Percentiles rank a stretch among this genome's conserved stretches.
These are phyloP conservation scores for Phrixothrix hirtus DNA, from an alignment of 2,888 invertebrate genomes.

Conservation along the genomic window DNA sequence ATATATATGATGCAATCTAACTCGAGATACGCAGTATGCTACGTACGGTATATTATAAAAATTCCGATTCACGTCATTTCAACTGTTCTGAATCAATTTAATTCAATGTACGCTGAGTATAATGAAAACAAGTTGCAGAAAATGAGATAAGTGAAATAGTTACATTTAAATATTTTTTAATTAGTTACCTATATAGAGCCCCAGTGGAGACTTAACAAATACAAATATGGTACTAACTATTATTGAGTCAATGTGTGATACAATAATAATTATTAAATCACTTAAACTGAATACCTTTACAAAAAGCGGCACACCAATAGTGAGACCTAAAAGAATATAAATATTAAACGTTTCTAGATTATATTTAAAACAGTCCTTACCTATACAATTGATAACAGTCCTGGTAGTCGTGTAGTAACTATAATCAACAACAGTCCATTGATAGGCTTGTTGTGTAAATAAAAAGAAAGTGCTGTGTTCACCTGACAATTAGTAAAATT, in stretches of 20 bases:
- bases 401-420: constrained; percentile 63
- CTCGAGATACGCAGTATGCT: no score
- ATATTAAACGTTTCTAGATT: background rate
- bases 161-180: no score
- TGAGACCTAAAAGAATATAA: constrained; percentile 14
- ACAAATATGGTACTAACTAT: constrained; percentile 51
- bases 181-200: constrained; percentile 53
- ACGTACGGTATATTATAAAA: no score
- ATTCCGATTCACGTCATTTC: no score
- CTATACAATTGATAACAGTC: constrained; percentile 61
- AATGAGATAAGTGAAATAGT: no score
- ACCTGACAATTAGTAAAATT: constrained; percentile 49
- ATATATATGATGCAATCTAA: no score
- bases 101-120: no score
- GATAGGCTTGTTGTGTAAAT: constrained; percentile 62
- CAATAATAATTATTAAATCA: constrained; percentile 49
- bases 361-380: constrained; percentile 50
- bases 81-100: no score
- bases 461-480: constrained; percentile 64
- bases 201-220: constrained; percentile 44
- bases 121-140: no score
- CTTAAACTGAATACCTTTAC: constrained; percentile 49
- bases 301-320: constrained; percentile 44
- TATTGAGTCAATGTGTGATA: constrained; percentile 55
- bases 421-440: constrained; percentile 64